Evolutionary conservation across 2,113 vertebrate species (phyloP), one percentile per base, ranked within the genome.

Genomic region (Spermophilus dauricus): DNA sequence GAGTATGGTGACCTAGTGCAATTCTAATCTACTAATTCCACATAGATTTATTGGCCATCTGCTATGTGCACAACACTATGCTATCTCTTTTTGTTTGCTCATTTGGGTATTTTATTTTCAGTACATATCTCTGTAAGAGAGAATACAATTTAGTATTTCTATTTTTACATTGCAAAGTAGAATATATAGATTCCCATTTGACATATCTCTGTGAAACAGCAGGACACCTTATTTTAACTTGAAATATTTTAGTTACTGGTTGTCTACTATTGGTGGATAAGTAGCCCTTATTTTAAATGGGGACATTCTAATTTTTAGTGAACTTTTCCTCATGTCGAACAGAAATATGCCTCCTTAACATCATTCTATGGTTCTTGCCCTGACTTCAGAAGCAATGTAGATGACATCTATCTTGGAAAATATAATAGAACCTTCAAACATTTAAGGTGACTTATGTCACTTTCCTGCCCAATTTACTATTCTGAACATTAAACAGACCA

Each of bases 11-110:
- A 86, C 18, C 48, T 69, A 37, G 8, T 81, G n/a, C 2, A 39
- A 69, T 75, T 69, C 81, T 75, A 86, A 90, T 94, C 65, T 80
- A 86, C 53, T 89, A 89, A 96, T 87, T 92, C 63, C 70, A 45
- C 17, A 32, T n/a, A 70, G 61, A 75, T 75, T 96, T 95, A 72
- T 91, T 88, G 28, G 22, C 32, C 32, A 89, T 75, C 28, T 93
- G 34, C 45, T 88, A 37, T 67, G 61, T 58, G 12, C 24, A 86
- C 2, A 81, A 65, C 34, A 76, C 58, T 42, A 28, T 65, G 6
- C 13, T 77, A 0, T 39, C 48, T 89, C 22, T 86, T 75, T 70
- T 87, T 70, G 28, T 70, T 83, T 78, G 56, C 32, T 42, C 42
- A 61, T n/a, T 17, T 53, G 24, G 2, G 20, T 89, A 16, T 87